Percentiles rank a stretch among this genome's conserved stretches.
These are phyloP conservation scores for Agriopis aurantiaria DNA, from an alignment of 2,888 invertebrate genomes.

Conservation along the genomic window DNA sequence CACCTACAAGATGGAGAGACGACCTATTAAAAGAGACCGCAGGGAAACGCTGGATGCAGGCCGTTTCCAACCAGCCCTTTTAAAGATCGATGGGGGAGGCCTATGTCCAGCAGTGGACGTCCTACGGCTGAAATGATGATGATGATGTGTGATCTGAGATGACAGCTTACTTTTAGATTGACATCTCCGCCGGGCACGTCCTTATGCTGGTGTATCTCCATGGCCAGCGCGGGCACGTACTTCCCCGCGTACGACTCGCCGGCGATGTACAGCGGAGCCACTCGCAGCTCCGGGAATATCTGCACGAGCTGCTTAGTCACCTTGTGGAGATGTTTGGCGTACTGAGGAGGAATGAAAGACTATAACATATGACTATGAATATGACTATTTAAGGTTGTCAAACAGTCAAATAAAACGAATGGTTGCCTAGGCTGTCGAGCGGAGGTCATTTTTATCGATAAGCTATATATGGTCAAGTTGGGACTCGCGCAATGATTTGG, in stretches of 20 bases:
- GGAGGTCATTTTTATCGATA: too few relatives aligned
- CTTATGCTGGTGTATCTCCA: slow-evolving; percentile 80
- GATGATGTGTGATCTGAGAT: not conserved
- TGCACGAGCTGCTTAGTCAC: slow-evolving; percentile 87
- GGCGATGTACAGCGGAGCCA: slow-evolving; percentile 87
- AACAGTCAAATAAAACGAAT: not conserved
- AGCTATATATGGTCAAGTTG: too few relatives aligned
- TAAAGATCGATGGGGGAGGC: too few relatives aligned
- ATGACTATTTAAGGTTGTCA: not conserved
- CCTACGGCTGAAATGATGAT: too few relatives aligned
- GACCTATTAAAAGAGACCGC: too few relatives aligned
- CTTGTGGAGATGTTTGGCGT: slow-evolving; percentile 84
- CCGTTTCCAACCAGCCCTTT: too few relatives aligned
- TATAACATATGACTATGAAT: too few relatives aligned
- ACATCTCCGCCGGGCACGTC: slow-evolving; percentile 59
- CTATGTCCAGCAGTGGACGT: too few relatives aligned
- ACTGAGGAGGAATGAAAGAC: slow-evolving; percentile 56
- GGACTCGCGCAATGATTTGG: too few relatives aligned
- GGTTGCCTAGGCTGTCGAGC: too few relatives aligned
- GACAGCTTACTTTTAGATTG: slow-evolving; percentile 73
- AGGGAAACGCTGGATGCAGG: too few relatives aligned
- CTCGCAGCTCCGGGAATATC: slow-evolving; percentile 86
- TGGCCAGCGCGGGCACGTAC: slow-evolving; percentile 86
- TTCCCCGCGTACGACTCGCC: slow-evolving; percentile 90
- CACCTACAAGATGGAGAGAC: too few relatives aligned